phyloP scores from a whole-genome alignment of 2,113 vertebrate species.

The Hippoglossus stenolepis region DNA sequence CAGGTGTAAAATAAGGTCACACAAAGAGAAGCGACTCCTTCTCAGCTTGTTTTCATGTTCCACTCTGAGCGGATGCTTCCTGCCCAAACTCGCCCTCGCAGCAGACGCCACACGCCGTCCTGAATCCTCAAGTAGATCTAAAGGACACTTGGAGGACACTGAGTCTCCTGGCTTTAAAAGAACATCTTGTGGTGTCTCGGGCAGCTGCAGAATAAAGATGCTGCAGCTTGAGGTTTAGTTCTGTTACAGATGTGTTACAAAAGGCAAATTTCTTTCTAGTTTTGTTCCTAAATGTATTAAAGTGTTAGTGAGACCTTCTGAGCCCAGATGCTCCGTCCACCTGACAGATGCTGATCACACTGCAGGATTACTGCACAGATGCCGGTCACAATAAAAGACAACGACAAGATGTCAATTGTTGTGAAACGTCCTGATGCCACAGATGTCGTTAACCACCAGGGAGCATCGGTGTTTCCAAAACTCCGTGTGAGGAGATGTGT shows the following conservation, averaged over 20 bases:
- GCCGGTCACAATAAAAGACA: neutral
- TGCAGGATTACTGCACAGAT: neutral
- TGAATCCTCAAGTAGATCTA: conserved; percentile 36
- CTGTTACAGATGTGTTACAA: neutral
- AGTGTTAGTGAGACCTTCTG: no score
- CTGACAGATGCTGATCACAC: neutral
- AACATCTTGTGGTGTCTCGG: neutral
- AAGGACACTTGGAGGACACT: conserved; percentile 24
- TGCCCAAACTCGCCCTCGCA: conserved; percentile 3
- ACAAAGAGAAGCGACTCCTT: neutral
- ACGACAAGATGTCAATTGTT: neutral
- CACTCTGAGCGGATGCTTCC: conserved; percentile 18
- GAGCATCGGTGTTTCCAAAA: no score
- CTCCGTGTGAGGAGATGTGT: no score
- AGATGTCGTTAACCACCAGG: neutral
- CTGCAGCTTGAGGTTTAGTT: neutral
- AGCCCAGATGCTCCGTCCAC: no score
- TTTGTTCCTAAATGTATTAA: no score
- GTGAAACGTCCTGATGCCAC: neutral
- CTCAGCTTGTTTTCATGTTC: neutral
- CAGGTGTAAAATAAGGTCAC: neutral
- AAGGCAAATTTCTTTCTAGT: no score
- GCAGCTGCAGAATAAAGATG: neutral
- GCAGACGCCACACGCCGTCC: conserved; percentile 2
- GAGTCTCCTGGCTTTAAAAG: neutral